Percentiles rank a stretch among this genome's conserved stretches.
phyloP scores from a whole-genome alignment of 2,113 vertebrate species.

The Tiliqua scincoides region DNA sequence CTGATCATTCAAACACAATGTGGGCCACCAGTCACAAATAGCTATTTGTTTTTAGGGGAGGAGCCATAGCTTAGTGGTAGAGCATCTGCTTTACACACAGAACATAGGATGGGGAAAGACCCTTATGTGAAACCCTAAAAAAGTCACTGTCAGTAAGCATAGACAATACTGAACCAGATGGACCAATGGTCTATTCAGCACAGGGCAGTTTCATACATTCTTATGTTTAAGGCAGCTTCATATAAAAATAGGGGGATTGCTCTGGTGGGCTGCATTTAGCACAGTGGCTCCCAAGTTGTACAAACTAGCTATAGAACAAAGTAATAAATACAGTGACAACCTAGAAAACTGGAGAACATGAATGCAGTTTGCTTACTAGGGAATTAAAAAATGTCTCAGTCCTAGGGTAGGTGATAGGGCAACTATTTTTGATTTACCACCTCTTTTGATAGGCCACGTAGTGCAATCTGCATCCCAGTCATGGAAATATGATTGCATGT shows the following conservation, averaged over 20 bases:
- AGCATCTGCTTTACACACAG: too few species aligned
- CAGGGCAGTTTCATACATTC: too few species aligned
- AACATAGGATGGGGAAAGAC: too few species aligned
- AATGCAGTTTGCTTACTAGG: background rate
- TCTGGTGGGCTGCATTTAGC: background rate
- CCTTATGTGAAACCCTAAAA: too few species aligned
- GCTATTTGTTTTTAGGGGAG: background rate
- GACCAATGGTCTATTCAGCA: too few species aligned
- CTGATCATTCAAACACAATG: background rate
- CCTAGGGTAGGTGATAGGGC: too few species aligned
- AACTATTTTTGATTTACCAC: too few species aligned
- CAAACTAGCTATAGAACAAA: background rate
- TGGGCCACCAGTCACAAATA: background rate
- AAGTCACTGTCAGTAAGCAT: too few species aligned
- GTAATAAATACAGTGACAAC: background rate
- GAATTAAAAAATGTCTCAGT: background rate
- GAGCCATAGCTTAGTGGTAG: too few species aligned
- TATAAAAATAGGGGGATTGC: background rate
- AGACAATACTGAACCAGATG: too few species aligned
- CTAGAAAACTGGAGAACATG: background rate
- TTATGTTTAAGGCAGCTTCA: background rate
- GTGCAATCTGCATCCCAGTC: background rate
- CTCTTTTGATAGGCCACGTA: background rate
- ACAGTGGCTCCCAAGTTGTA: background rate
- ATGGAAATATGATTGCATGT: background rate